Percentiles rank a stretch among this genome's conserved stretches.
phyloP scores from a whole-genome alignment of 1,140 invertebrate species.

The Hylaeus anthracinus region DNA sequence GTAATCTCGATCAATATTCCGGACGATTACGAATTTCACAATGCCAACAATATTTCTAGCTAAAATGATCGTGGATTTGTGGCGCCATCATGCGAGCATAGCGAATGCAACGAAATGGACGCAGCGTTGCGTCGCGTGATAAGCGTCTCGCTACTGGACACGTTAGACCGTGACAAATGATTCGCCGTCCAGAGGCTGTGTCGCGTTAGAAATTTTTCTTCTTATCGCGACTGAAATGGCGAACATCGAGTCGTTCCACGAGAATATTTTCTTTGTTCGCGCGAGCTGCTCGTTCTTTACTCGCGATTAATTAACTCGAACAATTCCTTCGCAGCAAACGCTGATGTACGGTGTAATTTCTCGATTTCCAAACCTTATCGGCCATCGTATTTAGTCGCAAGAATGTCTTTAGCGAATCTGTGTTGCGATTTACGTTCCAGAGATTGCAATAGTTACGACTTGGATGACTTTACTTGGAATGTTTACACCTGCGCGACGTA shows the following conservation, averaged over 20 bases:
- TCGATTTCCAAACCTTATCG: background rate
- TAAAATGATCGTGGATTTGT: constrained; percentile 1
- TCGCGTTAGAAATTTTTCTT: constrained; percentile 7
- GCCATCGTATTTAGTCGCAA: too few relatives aligned
- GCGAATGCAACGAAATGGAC: constrained; percentile 32
- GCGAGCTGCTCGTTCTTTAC: too few relatives aligned
- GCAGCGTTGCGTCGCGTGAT: constrained; percentile 14
- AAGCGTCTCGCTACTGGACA: background rate
- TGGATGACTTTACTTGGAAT: background rate
- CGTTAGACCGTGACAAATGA: constrained; percentile 6
- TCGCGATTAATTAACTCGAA: constrained; percentile 2
- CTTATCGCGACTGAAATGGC: constrained; percentile 5
- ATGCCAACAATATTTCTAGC: too few relatives aligned
- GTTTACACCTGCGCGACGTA: background rate
- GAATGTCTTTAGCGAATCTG: too few relatives aligned
- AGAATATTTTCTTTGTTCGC: background rate
- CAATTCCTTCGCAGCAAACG: background rate
- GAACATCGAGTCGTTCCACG: background rate
- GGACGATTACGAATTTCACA: too few relatives aligned
- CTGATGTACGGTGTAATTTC: background rate
- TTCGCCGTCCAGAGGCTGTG: background rate
- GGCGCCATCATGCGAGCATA: constrained; percentile 49
- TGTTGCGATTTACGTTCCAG: too few relatives aligned
- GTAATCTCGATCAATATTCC: too few relatives aligned
- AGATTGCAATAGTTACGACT: too few relatives aligned